Evolutionary conservation across 2,888 invertebrate genomes (phyloP).

Genomic region (Brenthis hecate): DNA sequence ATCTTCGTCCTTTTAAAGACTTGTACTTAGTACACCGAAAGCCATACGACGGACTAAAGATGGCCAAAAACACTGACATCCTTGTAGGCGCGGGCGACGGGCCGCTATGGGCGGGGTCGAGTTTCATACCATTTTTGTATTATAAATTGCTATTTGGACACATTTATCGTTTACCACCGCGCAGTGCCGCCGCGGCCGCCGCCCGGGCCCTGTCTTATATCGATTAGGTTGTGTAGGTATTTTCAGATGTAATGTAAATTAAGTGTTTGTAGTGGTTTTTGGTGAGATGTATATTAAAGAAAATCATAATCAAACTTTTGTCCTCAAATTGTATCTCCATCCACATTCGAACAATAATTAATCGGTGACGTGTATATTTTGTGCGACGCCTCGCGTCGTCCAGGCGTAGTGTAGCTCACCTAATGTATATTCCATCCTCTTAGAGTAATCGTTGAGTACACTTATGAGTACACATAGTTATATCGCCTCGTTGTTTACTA

Average conservation of each 20-base stretch:
- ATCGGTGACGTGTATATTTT: conserved; percentile 45
- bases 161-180: conserved; percentile 26
- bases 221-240: conserved; percentile 68
- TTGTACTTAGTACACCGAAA: conserved; percentile 74
- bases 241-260: conserved; percentile 53
- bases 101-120: conserved; percentile 37
- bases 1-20: conserved; percentile 81
- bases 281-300: conserved; percentile 59
- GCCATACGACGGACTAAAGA: conserved; percentile 58
- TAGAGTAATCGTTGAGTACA: conserved; percentile 77
- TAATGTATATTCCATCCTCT: conserved; percentile 82
- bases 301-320: conserved; percentile 54
- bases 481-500: conserved; percentile 69
- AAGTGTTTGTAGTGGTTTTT: conserved; percentile 60
- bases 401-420: conserved; percentile 66
- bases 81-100: conserved; percentile 52
- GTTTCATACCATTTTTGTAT: conserved; percentile 35
- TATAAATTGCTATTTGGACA: conserved; percentile 29
- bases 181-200: conserved; percentile 47
- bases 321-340: conserved; percentile 77
- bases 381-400: conserved; percentile 48
- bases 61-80: conserved; percentile 49
- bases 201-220: conserved; percentile 58
- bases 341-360: conserved; percentile 80
- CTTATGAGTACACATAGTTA: conserved; percentile 62